These are phyloP conservation scores for Amblyraja radiata DNA, from an alignment of 2,797 vertebrate genomes.

Conservation along the genomic window DNA sequence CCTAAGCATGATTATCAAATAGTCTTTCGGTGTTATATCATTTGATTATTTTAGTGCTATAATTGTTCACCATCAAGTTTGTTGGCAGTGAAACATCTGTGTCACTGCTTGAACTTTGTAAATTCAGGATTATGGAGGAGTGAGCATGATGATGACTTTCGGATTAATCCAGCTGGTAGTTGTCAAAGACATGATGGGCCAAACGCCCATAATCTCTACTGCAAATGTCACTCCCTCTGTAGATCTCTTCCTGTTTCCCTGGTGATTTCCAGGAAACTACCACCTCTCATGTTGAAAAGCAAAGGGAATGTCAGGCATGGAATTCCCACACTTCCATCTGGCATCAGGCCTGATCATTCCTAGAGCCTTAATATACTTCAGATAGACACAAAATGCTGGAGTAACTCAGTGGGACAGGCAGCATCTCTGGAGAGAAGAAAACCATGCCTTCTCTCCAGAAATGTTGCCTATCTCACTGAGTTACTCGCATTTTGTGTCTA, in stretches of 20 bases:
- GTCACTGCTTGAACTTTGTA: neutral
- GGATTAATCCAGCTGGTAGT: neutral
- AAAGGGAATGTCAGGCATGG: neutral
- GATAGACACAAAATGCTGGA: too few relatives aligned
- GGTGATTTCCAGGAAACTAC: neutral
- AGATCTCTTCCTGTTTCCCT: neutral
- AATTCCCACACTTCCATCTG: neutral
- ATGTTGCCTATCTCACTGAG: too few relatives aligned
- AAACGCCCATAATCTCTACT: neutral
- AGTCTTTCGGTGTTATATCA: neutral
- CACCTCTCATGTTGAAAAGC: neutral
- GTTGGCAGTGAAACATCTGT: neutral
- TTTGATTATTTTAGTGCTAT: neutral
- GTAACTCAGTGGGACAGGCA: too few relatives aligned
- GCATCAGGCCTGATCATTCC: neutral
- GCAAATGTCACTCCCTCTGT: neutral
- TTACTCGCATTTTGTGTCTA: too few relatives aligned
- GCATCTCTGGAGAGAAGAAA: too few relatives aligned
- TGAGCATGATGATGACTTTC: neutral
- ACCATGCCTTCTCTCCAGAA: too few relatives aligned
- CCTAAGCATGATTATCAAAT: neutral
- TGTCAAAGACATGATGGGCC: neutral
- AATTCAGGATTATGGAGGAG: neutral
- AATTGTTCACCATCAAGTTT: neutral
- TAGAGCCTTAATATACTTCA: neutral